Base-by-base conservation (phyloP, 2,888 invertebrate genomes). In the Erebia epiphron region DNA sequence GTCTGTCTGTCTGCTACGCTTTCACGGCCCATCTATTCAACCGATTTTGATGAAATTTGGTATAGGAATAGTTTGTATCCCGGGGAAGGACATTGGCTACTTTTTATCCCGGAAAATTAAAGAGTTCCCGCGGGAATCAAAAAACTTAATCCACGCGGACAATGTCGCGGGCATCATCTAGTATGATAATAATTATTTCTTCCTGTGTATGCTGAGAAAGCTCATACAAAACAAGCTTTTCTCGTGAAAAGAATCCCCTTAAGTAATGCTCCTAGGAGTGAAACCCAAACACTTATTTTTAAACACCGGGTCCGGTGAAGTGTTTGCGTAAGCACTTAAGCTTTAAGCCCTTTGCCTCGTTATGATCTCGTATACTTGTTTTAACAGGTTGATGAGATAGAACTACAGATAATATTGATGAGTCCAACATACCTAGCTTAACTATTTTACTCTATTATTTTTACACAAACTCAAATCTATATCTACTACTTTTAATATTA, bases 201-300 rank as follows among this genome's bases (percentile, higher is more conserved):
- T 16, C 41, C 41, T 41, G 9, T 14, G 14, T 16, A 26, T 57
- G 2, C 13, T 26, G 26, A 57, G 8, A 26, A 26, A 13, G 14
- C 26, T 26, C 13, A 18, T 56, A 56, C 26, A 13, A 41, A 35
- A 9, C 11, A 62, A 62, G 1, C 11, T 49, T 8, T 46, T 49
- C 21, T 21, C 13, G 18, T 62, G 49, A 49, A 62, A 7, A 62
- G 61, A 46, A 62, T 9, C 14, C 18, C 62, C 49, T 49, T 46
- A 8, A 35, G 57, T 7, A 21, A 57, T 56, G 43, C 14, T 54
- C 14, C 14, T 21, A 18, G 61, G 46, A 62, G 21, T 62, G 49
- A 49, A 62, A 49, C 21, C 21, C 46, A 62, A 68, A 67, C 67
- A 67, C 52, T 52, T 60, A 61, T 67, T 67, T 61, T 62, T 62